Conservation (phyloP, 2,113 vertebrate genomes). For the Parus major region DNA sequence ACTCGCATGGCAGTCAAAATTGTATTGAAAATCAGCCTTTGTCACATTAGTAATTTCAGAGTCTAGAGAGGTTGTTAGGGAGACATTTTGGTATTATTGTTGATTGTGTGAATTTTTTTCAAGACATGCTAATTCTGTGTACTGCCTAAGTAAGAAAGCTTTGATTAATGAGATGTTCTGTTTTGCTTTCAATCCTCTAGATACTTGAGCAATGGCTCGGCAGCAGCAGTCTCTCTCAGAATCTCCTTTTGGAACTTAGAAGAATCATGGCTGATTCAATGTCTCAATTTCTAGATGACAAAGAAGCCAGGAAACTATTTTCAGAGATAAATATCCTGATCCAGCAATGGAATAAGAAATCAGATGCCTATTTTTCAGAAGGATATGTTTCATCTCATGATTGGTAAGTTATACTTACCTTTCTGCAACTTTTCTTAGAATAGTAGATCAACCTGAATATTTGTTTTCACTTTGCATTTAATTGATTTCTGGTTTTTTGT, state of each 20-base stretch:
- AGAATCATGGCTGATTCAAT: not conserved
- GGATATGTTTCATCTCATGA: not conserved
- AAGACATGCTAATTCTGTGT: not conserved
- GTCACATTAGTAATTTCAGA: not conserved
- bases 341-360: conserved; percentile 15
- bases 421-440: not conserved
- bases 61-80: not conserved
- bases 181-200: conserved; percentile 19
- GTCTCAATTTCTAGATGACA: not conserved
- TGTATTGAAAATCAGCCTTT: not conserved
- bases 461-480: not conserved
- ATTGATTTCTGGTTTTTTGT: not conserved
- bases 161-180: not conserved
- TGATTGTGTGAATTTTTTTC: not conserved
- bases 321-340: not conserved
- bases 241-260: not conserved
- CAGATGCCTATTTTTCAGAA: not conserved
- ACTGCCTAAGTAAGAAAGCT: not conserved
- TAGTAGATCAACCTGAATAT: not conserved
- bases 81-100: not conserved
- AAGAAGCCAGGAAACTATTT: not conserved
- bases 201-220: conserved; percentile 46
- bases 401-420: conserved; percentile 43
- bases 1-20: not conserved
- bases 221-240: not conserved